phyloP scores from a whole-genome alignment of 2,113 vertebrate genomes.

The Mungos mungo region DNA sequence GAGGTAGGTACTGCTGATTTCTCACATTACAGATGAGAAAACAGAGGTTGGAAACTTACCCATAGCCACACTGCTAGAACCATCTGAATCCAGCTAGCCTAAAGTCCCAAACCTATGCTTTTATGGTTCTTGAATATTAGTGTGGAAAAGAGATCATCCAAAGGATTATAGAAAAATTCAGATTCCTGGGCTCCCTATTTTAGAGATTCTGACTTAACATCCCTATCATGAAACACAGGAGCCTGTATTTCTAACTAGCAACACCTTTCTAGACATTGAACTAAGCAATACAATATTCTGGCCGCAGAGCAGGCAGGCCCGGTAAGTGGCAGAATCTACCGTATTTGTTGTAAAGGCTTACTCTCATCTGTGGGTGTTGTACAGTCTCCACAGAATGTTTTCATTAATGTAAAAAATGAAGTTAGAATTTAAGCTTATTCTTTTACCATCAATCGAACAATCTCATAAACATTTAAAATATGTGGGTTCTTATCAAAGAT shows the following conservation, averaged over 20 bases:
- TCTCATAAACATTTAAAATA: neutral
- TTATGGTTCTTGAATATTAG: neutral
- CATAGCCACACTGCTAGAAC: neutral
- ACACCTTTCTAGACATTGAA: neutral
- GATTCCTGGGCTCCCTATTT: neutral
- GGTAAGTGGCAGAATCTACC: neutral
- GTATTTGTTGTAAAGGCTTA: neutral
- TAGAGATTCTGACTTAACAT: neutral
- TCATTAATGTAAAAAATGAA: neutral
- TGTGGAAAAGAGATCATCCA: neutral
- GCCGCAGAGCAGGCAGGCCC: neutral
- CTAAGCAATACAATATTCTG: neutral
- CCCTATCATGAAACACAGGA: neutral
- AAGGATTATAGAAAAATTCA: neutral
- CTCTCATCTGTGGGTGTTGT: neutral
- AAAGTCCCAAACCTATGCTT: neutral
- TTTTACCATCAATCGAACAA: neutral
- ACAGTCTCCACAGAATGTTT: neutral
- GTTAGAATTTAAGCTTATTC: neutral
- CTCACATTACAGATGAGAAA: neutral
- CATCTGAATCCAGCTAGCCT: neutral
- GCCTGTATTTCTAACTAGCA: neutral
- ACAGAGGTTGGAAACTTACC: neutral
- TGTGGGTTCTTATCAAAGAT: neutral
- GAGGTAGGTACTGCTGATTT: neutral